Percentiles rank a stretch among this genome's conserved stretches.
Conservation (phyloP, 2,113 vertebrate species). For the Ptilonorhynchus violaceus region DNA sequence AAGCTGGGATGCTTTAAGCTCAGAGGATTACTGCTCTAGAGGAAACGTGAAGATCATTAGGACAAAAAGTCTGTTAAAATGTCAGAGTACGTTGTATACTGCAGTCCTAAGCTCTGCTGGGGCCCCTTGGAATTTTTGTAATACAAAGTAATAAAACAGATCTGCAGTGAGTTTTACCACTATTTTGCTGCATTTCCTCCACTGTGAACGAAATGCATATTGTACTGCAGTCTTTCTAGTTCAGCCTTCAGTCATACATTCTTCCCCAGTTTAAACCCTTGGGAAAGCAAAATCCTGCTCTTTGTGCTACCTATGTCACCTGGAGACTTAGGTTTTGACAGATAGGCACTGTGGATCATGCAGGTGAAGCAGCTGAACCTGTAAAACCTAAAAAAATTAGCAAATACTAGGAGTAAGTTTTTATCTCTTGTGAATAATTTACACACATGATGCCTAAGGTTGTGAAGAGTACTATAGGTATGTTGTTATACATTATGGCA, state of each 20-base stretch:
- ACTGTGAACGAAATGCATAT: background rate
- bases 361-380: background rate
- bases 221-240: background rate
- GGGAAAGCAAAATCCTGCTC: background rate
- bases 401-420: background rate
- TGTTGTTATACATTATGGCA: background rate
- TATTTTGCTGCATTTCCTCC: background rate
- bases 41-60: background rate
- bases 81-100: background rate
- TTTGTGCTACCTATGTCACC: background rate
- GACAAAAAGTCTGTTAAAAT: conserved; percentile 28
- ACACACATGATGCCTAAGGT: background rate
- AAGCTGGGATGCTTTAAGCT: background rate
- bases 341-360: background rate
- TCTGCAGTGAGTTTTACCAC: background rate
- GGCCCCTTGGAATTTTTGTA: conserved; percentile 8
- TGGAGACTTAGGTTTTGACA: background rate
- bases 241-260: background rate
- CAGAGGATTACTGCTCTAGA: background rate
- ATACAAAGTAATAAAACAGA: background rate
- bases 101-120: background rate
- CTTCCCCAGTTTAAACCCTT: background rate
- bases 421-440: background rate
- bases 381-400: background rate
- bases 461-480: background rate